These are phyloP conservation scores for Mercenaria mercenaria DNA, from an alignment of 1,140 invertebrate genomes.

Conservation along the genomic window DNA sequence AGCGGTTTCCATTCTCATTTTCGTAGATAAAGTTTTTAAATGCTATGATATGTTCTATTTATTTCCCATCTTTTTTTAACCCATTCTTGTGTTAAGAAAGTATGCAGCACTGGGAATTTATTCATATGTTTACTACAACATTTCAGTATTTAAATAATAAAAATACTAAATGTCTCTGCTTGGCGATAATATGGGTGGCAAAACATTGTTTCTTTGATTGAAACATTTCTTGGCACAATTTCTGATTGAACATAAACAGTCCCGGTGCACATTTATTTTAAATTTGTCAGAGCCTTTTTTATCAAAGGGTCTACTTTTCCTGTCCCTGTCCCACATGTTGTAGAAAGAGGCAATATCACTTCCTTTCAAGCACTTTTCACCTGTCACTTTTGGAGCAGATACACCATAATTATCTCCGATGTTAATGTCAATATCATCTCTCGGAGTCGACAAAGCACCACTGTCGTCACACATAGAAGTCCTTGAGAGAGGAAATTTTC, in stretches of 20 bases:
- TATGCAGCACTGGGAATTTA: no score
- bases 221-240: constrained; percentile 41
- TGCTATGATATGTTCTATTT: no score
- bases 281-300: constrained; percentile 41
- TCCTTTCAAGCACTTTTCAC: not conserved
- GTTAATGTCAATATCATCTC: not conserved
- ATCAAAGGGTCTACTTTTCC: constrained; percentile 43
- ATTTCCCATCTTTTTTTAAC: no score
- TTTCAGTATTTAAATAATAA: no score
- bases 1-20: no score
- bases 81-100: no score
- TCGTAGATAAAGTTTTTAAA: no score
- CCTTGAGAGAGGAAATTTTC: not conserved
- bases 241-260: constrained; percentile 46
- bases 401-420: not conserved
- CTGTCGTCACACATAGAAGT: constrained; percentile 31
- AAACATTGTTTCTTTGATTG: not conserved
- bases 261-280: constrained; percentile 26
- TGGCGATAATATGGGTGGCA: constrained; percentile 41
- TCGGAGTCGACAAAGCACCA: constrained; percentile 56
- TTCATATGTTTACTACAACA: no score
- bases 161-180: constrained; percentile 6
- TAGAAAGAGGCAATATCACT: constrained; percentile 52
- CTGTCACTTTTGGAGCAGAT: not conserved
- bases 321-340: constrained; percentile 46